Conservation (phyloP, 2,888 invertebrate genomes). For the Phyllotreta striolata region DNA sequence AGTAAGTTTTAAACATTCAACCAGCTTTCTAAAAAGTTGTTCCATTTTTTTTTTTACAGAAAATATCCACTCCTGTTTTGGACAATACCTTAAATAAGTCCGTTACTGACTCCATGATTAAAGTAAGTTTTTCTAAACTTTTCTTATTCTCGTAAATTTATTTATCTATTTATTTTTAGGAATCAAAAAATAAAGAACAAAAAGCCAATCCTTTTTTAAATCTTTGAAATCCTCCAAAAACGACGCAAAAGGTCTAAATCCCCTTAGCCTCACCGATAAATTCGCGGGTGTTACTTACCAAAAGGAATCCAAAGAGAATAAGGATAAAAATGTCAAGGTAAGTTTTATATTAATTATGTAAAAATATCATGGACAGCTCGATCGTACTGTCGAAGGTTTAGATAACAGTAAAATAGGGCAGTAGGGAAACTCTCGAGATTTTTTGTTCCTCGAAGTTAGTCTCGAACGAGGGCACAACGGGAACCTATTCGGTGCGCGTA, state of each 20-base stretch:
- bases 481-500: too few species aligned
- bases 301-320: slow-evolving; percentile 46
- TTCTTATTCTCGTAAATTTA: background rate
- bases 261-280: slow-evolving; percentile 56
- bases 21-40: background rate
- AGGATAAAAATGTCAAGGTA: slow-evolving; percentile 49
- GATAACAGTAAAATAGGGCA: too few species aligned
- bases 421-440: too few species aligned
- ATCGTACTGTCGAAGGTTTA: too few species aligned
- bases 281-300: slow-evolving; percentile 55
- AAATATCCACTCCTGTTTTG: too few species aligned
- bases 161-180: slow-evolving; percentile 14
- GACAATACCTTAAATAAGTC: too few species aligned
- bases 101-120: too few species aligned
- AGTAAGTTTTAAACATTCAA: too few species aligned
- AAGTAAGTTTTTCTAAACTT: background rate
- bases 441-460: too few species aligned
- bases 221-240: slow-evolving; percentile 52
- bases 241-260: slow-evolving; percentile 47
- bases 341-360: slow-evolving; percentile 5
- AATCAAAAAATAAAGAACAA: slow-evolving; percentile 32
- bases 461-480: too few species aligned
- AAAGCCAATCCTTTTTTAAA: slow-evolving; percentile 63
- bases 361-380: too few species aligned
- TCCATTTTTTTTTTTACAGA: background rate